These are phyloP conservation scores for Zaprionus inermis DNA, from an alignment of 1,140 invertebrate genomes.

Conservation along the genomic window DNA sequence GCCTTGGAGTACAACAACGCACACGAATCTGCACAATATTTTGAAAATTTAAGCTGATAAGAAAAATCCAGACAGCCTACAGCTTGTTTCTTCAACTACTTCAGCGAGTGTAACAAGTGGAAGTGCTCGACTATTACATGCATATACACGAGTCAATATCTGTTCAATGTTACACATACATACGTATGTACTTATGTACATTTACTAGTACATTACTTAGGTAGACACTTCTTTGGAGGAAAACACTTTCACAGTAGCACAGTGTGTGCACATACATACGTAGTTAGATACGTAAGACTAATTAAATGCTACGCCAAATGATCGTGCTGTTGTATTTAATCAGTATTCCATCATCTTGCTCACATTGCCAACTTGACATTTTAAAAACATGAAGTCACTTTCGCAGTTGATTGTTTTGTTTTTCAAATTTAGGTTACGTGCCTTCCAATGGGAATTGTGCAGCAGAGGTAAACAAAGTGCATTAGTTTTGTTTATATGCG, in stretches of 20 bases:
- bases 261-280: no score
- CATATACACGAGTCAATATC: conserved; percentile 7
- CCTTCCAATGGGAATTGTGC: conserved; percentile 42
- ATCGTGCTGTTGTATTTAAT: neutral
- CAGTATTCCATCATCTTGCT: neutral
- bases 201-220: neutral
- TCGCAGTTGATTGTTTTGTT: conserved; percentile 44
- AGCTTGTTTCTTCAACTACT: neutral
- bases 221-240: neutral
- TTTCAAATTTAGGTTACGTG: conserved; percentile 29
- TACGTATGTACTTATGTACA: conserved; percentile 4
- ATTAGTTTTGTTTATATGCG: conserved; percentile 17
- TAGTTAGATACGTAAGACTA: conserved; percentile 6
- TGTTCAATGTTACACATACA: neutral
- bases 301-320: neutral
- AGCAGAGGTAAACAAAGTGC: conserved; percentile 48
- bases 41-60: neutral
- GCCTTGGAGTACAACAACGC: neutral
- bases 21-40: neutral
- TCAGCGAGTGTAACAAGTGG: conserved; percentile 31
- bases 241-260: neutral
- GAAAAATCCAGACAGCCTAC: neutral
- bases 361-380: conserved; percentile 13
- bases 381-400: conserved; percentile 43
- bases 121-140: conserved; percentile 10